Evolutionary conservation across 1,140 invertebrate species (phyloP), one percentile per base, ranked within the genome.

Genomic region (Sycobia sp.): DNA sequence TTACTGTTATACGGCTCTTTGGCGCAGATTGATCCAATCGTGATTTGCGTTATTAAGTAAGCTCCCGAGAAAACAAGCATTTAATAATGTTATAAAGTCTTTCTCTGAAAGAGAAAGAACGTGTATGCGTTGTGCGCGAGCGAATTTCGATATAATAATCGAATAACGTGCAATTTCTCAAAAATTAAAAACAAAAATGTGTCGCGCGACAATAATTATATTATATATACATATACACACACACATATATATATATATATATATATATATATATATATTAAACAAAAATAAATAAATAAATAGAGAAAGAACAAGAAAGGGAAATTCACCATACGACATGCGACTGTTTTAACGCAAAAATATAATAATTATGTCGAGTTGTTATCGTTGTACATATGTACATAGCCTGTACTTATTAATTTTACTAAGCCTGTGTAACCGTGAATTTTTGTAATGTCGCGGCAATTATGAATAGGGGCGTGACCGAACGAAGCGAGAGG

Each of bases 341-440:
- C 63, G 60, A 68, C 62, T 69, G 23, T 66, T 67, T n/a, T 67
- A 68, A 68, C 57, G 67, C 71, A 71, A 68, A 71, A 73, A 72
- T n/a, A n/a, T 70, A 65, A 70, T 70, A 72, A 73, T 68, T 55
- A 67, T 69, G 47, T 63, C 49, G 59, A 69, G 62, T 76, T 71
- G 69, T 76, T 77, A 76, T 77, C 73, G 69, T 76, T 82, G 80
- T 82, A 81, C 77, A 82, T 82, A 81, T 82, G 80, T 82, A 82
- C 71, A 82, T 82, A 82, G 73, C 73, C 73, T 73, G 79, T 82
- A 82, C 79, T 80, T 82, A 81, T 80, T 81, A 81, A 79, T 76
- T 77, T 76, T 71, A 70, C 70, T 80, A 79, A 80, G 78, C 70
- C 74, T 79, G 57, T 75, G 76, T 75, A 57, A 41, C 54, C 65